A percentile compares a stretch with the other conserved stretches of the same genome.
phyloP scores from a whole-genome alignment of 2,797 vertebrate species.

The Peromyscus attwateri region DNA sequence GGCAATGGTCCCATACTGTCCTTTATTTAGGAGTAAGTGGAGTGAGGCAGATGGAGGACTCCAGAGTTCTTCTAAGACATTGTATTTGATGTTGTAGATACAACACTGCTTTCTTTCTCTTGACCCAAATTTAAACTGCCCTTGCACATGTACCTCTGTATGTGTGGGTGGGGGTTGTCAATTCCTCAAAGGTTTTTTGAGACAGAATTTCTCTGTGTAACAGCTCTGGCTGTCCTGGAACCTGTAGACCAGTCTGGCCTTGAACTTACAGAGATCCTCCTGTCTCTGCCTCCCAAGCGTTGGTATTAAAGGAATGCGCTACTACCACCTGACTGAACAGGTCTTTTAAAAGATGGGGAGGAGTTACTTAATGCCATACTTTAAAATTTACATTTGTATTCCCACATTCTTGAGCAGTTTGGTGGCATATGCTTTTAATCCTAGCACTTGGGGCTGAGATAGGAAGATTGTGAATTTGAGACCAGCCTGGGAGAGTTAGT shows the following conservation, averaged over 20 bases:
- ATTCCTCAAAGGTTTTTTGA: background rate
- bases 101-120: background rate
- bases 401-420: background rate
- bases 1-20: background rate
- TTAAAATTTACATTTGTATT: background rate
- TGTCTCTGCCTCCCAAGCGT: background rate
- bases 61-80: conserved; percentile 9
- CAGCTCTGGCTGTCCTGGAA: background rate
- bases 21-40: conserved; percentile 3
- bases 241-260: background rate
- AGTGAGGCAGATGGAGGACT: background rate
- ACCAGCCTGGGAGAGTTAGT: background rate
- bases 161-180: background rate
- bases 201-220: background rate
- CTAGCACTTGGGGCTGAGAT: background rate
- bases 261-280: background rate
- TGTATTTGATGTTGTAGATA: background rate
- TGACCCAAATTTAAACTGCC: background rate
- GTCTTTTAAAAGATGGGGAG: no score
- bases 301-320: background rate
- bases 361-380: background rate
- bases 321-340: background rate
- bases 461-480: background rate
- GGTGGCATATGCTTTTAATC: background rate
- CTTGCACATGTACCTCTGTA: background rate